Evolutionary conservation across 2,888 invertebrate species (phyloP).

Genomic region (Pelosia muscerda): DNA sequence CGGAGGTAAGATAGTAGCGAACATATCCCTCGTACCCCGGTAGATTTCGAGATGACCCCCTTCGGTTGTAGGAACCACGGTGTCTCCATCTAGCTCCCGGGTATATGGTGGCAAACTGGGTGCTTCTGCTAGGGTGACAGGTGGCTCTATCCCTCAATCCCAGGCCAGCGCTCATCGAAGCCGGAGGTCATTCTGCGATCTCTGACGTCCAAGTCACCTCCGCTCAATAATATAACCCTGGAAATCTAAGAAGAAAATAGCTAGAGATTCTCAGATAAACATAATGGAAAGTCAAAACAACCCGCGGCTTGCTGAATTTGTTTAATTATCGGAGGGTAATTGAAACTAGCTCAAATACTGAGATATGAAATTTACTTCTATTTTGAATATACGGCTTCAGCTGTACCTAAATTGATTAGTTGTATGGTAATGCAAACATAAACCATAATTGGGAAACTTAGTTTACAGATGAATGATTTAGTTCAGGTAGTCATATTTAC

Average conservation of each 20-base stretch:
- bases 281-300: neutral
- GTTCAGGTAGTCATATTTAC: neutral
- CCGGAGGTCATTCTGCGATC: too few relatives aligned
- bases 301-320: neutral
- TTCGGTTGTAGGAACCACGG: too few relatives aligned
- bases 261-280: neutral
- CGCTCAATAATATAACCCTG: neutral
- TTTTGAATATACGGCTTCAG: neutral
- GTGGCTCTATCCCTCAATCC: too few relatives aligned
- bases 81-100: too few relatives aligned
- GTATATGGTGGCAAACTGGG: too few relatives aligned
- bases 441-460: neutral
- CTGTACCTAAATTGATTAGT: neutral
- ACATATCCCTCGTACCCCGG: too few relatives aligned
- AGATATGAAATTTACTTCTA: neutral
- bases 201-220: too few relatives aligned
- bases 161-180: too few relatives aligned
- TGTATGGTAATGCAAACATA: neutral
- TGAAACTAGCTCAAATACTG: neutral
- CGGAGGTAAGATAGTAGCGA: too few relatives aligned
- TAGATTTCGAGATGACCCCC: too few relatives aligned
- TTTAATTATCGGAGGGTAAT: neutral
- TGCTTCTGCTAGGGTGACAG: too few relatives aligned
- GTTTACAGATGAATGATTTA: constrained; percentile 2
- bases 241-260: neutral